A percentile compares a stretch with the other conserved stretches of the same genome.
Conservation (phyloP, 2,888 invertebrate species). For the Polydrusus pterygomalis region DNA sequence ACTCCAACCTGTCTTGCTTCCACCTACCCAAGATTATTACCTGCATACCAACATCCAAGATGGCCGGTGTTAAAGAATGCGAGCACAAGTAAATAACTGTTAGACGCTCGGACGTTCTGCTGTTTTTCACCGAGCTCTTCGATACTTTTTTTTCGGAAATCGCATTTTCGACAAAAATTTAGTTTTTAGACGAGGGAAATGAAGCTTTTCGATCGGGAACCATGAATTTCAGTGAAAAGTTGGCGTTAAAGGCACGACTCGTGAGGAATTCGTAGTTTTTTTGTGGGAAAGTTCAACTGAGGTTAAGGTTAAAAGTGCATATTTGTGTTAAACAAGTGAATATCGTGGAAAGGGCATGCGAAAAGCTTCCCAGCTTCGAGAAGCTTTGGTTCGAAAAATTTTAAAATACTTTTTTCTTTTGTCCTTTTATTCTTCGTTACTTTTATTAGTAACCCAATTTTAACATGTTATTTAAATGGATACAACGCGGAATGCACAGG, state of each 20-base stretch:
- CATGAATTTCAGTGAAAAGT: neutral
- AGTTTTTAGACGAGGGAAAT: neutral
- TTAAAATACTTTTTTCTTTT: conserved; percentile 3
- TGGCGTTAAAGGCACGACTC: conserved; percentile 40
- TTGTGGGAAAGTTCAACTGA: conserved; percentile 46
- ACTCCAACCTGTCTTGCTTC: conserved; percentile 37
- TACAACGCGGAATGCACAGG: neutral
- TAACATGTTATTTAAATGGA: conserved; percentile 3
- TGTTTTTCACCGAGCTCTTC: conserved; percentile 58
- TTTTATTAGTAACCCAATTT: neutral
- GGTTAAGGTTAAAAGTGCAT: conserved; percentile 56
- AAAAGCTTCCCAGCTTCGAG: neutral
- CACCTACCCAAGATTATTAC: conserved; percentile 60
- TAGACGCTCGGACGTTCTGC: conserved; percentile 63
- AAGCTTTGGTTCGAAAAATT: no score
- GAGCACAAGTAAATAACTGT: conserved; percentile 68
- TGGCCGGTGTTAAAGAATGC: conserved; percentile 69
- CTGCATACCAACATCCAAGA: conserved; percentile 68
- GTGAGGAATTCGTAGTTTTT: conserved; percentile 47
- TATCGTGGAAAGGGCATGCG: neutral
- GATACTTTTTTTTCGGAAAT: conserved; percentile 18
- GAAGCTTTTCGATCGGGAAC: neutral
- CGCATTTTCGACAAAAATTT: no score
- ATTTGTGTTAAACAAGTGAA: conserved; percentile 43
- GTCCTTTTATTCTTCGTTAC: neutral